Evolutionary conservation across 1,140 invertebrate genomes (phyloP), one percentile per base, ranked within the genome.

Genomic region (Rhagoletis zephyria): DNA sequence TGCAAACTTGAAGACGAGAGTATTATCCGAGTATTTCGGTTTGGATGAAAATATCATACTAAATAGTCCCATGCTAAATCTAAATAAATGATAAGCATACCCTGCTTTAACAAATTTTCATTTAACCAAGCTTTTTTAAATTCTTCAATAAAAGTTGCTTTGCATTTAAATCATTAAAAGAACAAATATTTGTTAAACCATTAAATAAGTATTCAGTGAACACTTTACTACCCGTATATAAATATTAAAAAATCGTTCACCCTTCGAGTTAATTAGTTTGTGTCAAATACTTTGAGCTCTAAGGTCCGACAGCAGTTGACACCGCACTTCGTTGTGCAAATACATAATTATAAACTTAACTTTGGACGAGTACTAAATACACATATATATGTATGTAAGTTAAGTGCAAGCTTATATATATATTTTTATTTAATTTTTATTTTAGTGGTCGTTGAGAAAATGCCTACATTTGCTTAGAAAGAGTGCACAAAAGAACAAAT

Each of bases 261-360:
- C 45, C 74, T 81, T 81, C 56, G 16, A 81, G 74, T 81, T 81
- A 81, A 81, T 81, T 81, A 81, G 74, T 59, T 81, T 59, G 74
- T 56, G 48, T 56, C 45, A 81, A 81, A 7, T n/a, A 19, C 74
- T 81, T 81, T 56, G 48, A 56, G 48, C 10, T 81, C 45, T 56
- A 42, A 81, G 48, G 74, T 81, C 19, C 9, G 74, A n/a, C 74
- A 77, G 14, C 74, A 77, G 0, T 77, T 51, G 12, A 56, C 5
- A n/a, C 48, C 16, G 6, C 6, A 81, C 74, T 85, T 60, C 63
- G 56, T 63, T 85, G 45, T 40, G 42, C 61, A 85, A 61, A 85
- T 85, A 19, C 19, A 59, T 81, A n/a, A n/a, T n/a, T n/a, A 81
- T 81, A 12, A 61, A 45, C 14, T 30, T 30, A 45, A 63, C n/a